Percentiles rank a stretch among this genome's conserved stretches.
phyloP scores from a whole-genome alignment of 2,113 vertebrate species.

The Tyto alba region DNA sequence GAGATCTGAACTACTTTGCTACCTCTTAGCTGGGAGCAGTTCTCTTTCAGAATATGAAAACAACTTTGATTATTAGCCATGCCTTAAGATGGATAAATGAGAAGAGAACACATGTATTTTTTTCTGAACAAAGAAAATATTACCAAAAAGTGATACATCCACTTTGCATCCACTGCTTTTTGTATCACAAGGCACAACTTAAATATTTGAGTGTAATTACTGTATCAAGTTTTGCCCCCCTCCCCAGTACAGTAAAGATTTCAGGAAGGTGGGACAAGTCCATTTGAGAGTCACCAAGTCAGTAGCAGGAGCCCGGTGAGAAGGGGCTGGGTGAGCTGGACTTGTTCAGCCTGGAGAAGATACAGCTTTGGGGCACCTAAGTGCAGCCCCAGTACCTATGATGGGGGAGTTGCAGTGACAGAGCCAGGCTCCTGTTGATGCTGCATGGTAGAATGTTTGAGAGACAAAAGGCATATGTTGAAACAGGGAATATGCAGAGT shows the following conservation, averaged over 20 bases:
- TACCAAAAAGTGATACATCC: background rate
- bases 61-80: background rate
- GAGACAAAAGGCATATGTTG: background rate
- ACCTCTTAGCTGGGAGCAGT: background rate
- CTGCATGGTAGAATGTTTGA: fast-evolving
- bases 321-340: background rate
- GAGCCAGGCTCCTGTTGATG: background rate
- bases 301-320: background rate
- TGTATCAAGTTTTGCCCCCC: background rate
- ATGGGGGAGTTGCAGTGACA: background rate
- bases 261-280: background rate
- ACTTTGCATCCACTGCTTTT: background rate
- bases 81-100: background rate
- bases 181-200: background rate
- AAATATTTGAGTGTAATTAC: background rate
- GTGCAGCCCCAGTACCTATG: background rate
- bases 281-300: background rate
- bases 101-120: background rate
- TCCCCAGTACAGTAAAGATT: background rate
- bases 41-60: background rate
- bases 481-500: background rate
- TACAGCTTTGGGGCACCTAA: background rate
- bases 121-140: background rate
- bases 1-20: background rate
- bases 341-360: background rate